These are phyloP conservation scores for Popillia japonica DNA, from an alignment of 1,140 invertebrate species.

Conservation along the genomic window DNA sequence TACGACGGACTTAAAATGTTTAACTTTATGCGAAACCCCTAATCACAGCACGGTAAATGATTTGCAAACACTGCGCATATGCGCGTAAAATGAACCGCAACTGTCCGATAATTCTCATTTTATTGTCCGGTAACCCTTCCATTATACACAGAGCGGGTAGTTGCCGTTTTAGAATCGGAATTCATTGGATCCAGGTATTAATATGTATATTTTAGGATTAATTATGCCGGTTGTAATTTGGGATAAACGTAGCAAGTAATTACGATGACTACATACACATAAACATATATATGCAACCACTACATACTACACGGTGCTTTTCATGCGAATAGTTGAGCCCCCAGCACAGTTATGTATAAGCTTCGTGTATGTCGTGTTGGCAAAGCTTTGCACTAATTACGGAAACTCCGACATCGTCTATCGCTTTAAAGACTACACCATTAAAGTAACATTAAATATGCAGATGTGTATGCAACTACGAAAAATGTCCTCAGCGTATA, in stretches of 20 bases:
- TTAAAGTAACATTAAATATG: conserved; percentile 19
- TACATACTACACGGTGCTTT: no score
- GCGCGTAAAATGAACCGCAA: not conserved
- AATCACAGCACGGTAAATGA: no score
- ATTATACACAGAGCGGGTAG: not conserved
- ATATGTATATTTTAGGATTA: conserved; percentile 16
- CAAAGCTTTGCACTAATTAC: not conserved
- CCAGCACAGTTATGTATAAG: no score
- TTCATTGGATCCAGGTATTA: conserved; percentile 10
- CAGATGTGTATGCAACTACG: not conserved
- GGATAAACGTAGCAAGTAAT: not conserved
- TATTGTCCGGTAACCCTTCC: not conserved
- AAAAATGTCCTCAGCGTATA: not conserved
- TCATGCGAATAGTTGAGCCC: no score
- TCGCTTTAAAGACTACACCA: not conserved
- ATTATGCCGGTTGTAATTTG: not conserved
- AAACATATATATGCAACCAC: not conserved
- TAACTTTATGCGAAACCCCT: no score
- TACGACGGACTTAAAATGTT: no score
- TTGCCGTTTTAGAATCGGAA: not conserved
- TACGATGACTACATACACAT: not conserved
- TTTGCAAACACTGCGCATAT: not conserved
- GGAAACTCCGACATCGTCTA: not conserved
- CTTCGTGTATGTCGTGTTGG: no score
- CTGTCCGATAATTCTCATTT: not conserved